phyloP scores from a whole-genome alignment of 2,888 invertebrate species.

The Leistus spinibarbis region DNA sequence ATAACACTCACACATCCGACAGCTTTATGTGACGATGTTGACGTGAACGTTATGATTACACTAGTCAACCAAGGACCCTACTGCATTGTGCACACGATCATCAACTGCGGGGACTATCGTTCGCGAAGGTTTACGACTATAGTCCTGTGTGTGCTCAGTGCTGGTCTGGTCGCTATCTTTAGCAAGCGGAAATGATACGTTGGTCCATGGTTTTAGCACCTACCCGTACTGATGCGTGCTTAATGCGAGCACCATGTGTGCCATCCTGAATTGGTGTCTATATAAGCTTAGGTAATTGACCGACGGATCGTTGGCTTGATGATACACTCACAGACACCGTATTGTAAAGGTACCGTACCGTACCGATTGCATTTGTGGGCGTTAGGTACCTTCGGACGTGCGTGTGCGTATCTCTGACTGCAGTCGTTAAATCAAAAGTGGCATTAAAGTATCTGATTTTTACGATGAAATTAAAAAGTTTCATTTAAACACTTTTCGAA shows the following conservation, averaged over 20 bases:
- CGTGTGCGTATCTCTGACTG: constrained; percentile 45
- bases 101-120: not conserved
- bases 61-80: not conserved
- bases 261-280: not conserved
- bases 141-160: not conserved
- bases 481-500: constrained; percentile 55
- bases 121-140: not conserved
- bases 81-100: not conserved
- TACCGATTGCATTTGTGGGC: constrained; percentile 45
- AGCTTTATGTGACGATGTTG: not conserved
- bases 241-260: not conserved
- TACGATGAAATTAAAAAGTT: constrained; percentile 56
- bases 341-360: not conserved
- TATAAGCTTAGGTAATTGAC: not conserved
- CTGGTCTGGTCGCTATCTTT: not conserved
- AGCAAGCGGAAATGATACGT: not conserved
- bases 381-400: constrained; percentile 14
- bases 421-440: constrained; percentile 53
- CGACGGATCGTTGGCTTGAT: not conserved
- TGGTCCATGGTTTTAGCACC: not conserved
- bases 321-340: not conserved
- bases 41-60: not conserved
- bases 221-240: not conserved
- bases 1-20: not conserved
- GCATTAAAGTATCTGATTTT: constrained; percentile 55